Base-by-base conservation (phyloP, 2,888 invertebrate genomes). In the Troides aeacus region DNA sequence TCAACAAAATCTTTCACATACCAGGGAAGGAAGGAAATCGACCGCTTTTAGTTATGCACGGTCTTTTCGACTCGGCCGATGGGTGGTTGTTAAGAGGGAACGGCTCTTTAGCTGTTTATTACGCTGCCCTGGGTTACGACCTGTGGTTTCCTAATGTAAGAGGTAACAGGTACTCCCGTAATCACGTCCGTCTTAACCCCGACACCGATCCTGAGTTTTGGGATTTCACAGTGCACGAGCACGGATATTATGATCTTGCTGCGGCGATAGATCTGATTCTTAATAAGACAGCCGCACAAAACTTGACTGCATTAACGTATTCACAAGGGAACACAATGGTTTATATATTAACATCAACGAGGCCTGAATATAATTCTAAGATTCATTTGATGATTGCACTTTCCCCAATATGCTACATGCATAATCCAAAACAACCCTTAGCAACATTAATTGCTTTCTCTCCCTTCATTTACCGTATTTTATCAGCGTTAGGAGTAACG, bases 241-340 rank as follows among this genome's bases (percentile, higher is more conserved):
- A 95, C 81, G 96, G 95, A 0, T 78, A 87, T 57, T 93, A 93
- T 76, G 97, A 97, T 82, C 71, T 97, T 2, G 95, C 97, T 15
- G 94, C 95, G 0, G 93, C 93, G 81, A 93, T 87, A 6, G 85
- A 88, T 74, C 83, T 84, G 61, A 76, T 88, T 39, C 72, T 85
- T 1, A 66, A 74, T 1, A 69, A 69, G 5, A 95, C 95, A 0
- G 89, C 91, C 3, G 86, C 92, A 56, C 74, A 90, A 0, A 86
- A 93, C 69, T 72, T 96, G 0, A 93, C 93, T 75, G 96, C 95
- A 79, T 83, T 95, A 6, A 96, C 96, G 2, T 96, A 96, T 80
- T 96, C 96, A 17, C 93, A 93, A 83, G 96, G 96, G 39, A 94
- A 94, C 0, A 94, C 94, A 0, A 77, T 84, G 62, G 94, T 93